A percentile compares a stretch with the other conserved stretches of the same genome.
These are phyloP conservation scores for Augiades crinisus DNA, from an alignment of 2,888 invertebrate genomes.

Conservation along the genomic window DNA sequence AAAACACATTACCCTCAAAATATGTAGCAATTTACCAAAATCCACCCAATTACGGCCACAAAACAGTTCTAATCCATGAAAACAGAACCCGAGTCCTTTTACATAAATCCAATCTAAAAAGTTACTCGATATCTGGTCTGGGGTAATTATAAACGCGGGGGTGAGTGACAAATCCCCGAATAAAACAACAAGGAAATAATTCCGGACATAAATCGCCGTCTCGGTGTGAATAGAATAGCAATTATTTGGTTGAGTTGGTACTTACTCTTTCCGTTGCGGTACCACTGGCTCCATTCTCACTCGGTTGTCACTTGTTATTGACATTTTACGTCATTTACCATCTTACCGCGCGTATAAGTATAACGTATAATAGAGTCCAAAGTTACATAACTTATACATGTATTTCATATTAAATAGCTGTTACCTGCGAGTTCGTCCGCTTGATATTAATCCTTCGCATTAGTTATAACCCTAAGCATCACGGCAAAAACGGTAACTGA, in stretches of 20 bases:
- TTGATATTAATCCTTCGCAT: too few relatives aligned
- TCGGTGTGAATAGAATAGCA: constrained; percentile 81
- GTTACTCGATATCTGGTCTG: constrained; percentile 70
- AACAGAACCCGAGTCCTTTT: constrained; percentile 51
- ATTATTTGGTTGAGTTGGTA: constrained; percentile 79
- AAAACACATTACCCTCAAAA: constrained; percentile 27
- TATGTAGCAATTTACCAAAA: constrained; percentile 43
- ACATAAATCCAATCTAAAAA: constrained; percentile 71
- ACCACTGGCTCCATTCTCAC: constrained; percentile 23
- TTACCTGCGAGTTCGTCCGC: too few relatives aligned
- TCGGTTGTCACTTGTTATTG: constrained; percentile 3
- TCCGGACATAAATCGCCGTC: constrained; percentile 75
- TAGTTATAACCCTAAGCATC: too few relatives aligned
- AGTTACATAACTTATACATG: too few relatives aligned
- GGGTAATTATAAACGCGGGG: constrained; percentile 76
- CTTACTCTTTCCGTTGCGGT: constrained; percentile 44
- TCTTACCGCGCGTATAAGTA: too few relatives aligned
- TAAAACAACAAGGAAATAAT: constrained; percentile 82
- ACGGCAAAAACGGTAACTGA: too few relatives aligned
- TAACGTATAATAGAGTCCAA: too few relatives aligned
- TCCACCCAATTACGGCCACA: constrained; percentile 53
- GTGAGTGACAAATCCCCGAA: constrained; percentile 79
- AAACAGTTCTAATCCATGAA: constrained; percentile 51
- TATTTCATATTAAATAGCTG: too few relatives aligned
- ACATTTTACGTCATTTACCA: too few relatives aligned